A percentile compares a stretch with the other conserved stretches of the same genome.
These are phyloP conservation scores for Saccopteryx bilineata DNA, from an alignment of 2,113 vertebrate species.

Conservation along the genomic window DNA sequence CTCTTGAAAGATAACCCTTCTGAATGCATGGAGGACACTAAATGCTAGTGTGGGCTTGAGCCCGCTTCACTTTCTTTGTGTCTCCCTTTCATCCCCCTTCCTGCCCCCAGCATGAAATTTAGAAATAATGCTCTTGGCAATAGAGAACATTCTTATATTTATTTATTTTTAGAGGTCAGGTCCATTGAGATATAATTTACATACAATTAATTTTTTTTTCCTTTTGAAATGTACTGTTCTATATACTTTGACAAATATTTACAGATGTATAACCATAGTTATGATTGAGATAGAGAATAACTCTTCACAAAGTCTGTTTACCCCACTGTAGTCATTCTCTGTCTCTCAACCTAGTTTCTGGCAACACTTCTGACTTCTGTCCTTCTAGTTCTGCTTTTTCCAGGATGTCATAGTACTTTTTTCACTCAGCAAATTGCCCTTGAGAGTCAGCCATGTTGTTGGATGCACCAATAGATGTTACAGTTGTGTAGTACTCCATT, in stretches of 20 bases:
- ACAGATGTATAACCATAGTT: neutral
- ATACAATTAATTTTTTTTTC: neutral
- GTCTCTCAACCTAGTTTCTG: neutral
- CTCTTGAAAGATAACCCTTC: neutral
- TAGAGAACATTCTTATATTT: neutral
- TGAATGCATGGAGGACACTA: neutral
- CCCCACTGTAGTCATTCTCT: neutral
- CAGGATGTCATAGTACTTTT: neutral
- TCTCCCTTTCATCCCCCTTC: neutral
- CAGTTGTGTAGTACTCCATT: neutral
- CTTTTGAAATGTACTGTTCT: neutral
- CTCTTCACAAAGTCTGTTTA: neutral
- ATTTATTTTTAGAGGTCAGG: neutral
- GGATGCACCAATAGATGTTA: neutral
- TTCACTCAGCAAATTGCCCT: neutral
- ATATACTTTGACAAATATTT: neutral
- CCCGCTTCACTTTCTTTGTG: neutral
- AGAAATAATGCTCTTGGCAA: neutral
- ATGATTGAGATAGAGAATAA: neutral
- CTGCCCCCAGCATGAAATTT: neutral
- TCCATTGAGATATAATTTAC: neutral
- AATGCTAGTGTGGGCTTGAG: neutral
- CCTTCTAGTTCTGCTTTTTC: neutral
- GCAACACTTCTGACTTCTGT: neutral
- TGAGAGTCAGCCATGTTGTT: neutral